Evolutionary conservation across 64 coral and sea anemone genomes (phyloP), one percentile per base, ranked within the genome.

Genomic region (Montipora capricornis): DNA sequence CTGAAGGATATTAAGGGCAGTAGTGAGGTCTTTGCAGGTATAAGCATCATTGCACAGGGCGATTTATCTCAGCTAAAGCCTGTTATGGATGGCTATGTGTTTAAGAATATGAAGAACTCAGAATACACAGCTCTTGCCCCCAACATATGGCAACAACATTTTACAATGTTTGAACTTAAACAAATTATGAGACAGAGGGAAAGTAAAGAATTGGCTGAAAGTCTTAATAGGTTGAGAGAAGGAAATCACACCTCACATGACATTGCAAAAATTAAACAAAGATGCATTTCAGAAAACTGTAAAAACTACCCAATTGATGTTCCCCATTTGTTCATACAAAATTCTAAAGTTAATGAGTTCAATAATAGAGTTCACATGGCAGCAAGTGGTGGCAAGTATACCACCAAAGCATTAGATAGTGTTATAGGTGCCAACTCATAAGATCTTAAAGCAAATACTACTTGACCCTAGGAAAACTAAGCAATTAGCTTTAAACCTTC

Each of bases 391-490:
- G 53, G 22, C 2, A 95, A 90, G 68, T 90, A 84, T 15, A n/a
- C 78, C 8, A 95, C 90, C 17, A 95, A 90, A 69, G 93, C 93
- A 47, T 22, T 76, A 5, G 93, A 94, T 69, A 82, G 89, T 80
- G 89, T 90, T 19, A 24, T 90, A 79, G 89, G 89, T 47, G 89
- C 89, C 47, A 19, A 68, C 24, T 91, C 89, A 69, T 4, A 16
- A 16, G 46, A 81, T 29, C 78, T 91, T 2, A 89, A 71, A 53
- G 15, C 17, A 77, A 76, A 76, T 88, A 48, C 87, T 73, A 15
- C 24, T 57, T 89, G 87, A 90, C 46, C 88, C 88, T 59, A 79
- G 75, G 61, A 90, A 79, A 67, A 90, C 88, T 60, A 90, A 79
- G 47, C 88, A 90, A 44, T 15, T 90, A 9, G 12, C 9, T 79